Base-by-base conservation (phyloP, 2,888 invertebrate genomes). In the Meganola albula region DNA sequence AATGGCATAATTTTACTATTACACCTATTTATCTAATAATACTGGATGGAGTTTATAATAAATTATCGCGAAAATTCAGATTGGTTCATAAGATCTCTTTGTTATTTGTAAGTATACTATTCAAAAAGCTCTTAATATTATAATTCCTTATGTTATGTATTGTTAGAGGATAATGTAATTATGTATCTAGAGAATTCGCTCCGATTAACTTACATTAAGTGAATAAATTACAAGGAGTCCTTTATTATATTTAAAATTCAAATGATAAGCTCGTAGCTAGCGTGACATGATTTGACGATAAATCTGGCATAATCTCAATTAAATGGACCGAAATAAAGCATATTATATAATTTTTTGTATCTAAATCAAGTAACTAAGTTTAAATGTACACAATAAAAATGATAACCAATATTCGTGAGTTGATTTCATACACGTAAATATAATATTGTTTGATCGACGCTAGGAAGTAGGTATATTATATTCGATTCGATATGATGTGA, bases 1-100 rank as follows among this genome's bases (percentile, higher is more conserved):
- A 70, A 74, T 70, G 71, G 66, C 59, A 49, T 50, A 35, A 46
- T 47, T 61, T 48, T 47, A 62, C 67, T 67, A 68, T 74, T 74
- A 78, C 45, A 77, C 66, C 72, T 79, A 79, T 75, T 71, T 66
- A 71, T 80, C 79, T 83, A 83, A 82, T 80, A 80, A 84, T 83
- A 84, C 79, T 84, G 84, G 83, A 84, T 82, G 82, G 80, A 83
- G 80, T 76, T 79, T 78, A 66, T 70, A 74, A 74, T 75, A 75
- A 80, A 74, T 72, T 74, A 74, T 76, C 67, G 77, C 76, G 74
- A 76, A 74, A 79, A 74, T 76, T 80, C 72, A 58, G 75, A 75
- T 70, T 72, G 74, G 61, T 76, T 83, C 79, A 82, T 83, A 83
- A 83, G 82, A 82, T 75, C 73, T 76, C 72, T 66, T 72, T 55